Evolutionary conservation across 2,888 invertebrate species (phyloP), one percentile per base, ranked within the genome.

Genomic region (Dryadula phaetusa): DNA sequence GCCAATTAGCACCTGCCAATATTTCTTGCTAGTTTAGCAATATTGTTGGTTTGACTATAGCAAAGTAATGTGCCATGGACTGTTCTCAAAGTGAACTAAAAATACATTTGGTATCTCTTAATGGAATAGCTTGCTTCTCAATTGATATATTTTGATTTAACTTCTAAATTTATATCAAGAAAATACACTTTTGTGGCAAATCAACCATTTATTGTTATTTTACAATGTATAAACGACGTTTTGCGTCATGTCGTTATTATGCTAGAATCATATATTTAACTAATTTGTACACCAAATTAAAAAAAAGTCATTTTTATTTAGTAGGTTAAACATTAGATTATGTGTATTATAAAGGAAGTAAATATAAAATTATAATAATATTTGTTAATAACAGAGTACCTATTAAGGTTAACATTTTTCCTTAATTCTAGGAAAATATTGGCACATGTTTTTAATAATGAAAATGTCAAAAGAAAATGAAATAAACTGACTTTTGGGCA

Each of bases 391-490:
- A 25, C 2, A n/a, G 7, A 28, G 2, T 49, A 28, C 10, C 14
- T n/a, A 12, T n/a, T n/a, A 16, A 49, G n/a, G 7, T n/a, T 49
- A 49, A 3, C n/a, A n/a, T 28, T 28, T 49, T 49, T 4, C 18
- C 28, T 10, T 18, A 18, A 2, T 32, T 37, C 4, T 0, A 20
- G 7, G 54, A 54, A 37, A 54, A 34, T 53, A 37, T 20, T 37
- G 37, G 10, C 18, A 54, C 34, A 20, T 54, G 37, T 37, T 37
- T n/a, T 3, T 37, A 18, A 37, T 37, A 37, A 37, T n/a, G 20
- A 34, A 54, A 37, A 37, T 12, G 54, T 14, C 37, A 37, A 54
- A 54, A 37, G 14, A 20, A 37, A 20, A 54, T 14, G 49, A 25
- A 49, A n/a, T 25, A 25, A 49, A 28, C 25, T 28, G 25, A 49